Conservation (phyloP, 2,113 vertebrate species). For the Azemiops feae region DNA sequence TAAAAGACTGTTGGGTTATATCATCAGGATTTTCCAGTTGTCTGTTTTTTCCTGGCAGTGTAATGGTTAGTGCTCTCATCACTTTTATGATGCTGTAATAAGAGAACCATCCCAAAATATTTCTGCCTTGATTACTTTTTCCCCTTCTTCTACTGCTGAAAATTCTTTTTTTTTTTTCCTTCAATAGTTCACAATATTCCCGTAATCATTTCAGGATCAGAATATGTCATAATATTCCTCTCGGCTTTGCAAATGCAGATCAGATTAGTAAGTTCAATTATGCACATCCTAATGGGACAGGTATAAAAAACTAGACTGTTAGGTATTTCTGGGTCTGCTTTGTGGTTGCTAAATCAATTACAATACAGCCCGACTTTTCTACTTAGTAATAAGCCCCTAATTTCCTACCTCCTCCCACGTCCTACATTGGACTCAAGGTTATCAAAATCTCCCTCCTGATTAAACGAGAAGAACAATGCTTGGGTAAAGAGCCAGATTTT, state of each 20-base stretch:
- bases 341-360: not conserved
- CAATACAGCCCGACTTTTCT: not conserved
- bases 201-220: not conserved
- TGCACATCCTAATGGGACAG: not conserved
- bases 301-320: not conserved
- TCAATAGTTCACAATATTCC: not conserved
- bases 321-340: no score
- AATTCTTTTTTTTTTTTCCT: no score
- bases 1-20: not conserved
- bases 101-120: not conserved
- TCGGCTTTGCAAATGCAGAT: not conserved
- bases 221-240: not conserved
- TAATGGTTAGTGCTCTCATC: not conserved
- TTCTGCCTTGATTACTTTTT: not conserved
- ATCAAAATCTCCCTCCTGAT: not conserved
- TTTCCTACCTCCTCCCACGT: not conserved
- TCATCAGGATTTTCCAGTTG: not conserved
- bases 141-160: not conserved
- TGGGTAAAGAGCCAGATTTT: not conserved
- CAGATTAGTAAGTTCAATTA: not conserved
- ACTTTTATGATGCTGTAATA: not conserved
- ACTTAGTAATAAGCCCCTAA: not conserved
- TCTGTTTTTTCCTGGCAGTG: not conserved
- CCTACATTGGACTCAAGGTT: not conserved
- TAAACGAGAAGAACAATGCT: not conserved